Conservation (phyloP, 2,888 invertebrate genomes). For the Cistogaster globosa region DNA sequence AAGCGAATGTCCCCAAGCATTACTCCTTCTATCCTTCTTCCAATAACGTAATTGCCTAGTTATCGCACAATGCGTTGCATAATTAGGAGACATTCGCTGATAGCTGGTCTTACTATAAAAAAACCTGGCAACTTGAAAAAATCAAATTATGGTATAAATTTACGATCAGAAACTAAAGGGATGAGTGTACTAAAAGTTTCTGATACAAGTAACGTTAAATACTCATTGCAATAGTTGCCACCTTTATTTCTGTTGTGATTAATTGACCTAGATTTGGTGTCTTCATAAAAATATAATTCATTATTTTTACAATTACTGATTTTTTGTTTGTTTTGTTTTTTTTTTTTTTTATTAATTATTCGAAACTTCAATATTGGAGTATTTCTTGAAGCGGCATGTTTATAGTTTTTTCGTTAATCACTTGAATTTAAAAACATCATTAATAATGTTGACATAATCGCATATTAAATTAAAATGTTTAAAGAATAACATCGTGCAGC, state of each 20-base stretch:
- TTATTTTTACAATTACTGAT: constrained; percentile 26
- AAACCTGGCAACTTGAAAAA: too few relatives aligned
- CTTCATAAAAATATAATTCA: constrained; percentile 39
- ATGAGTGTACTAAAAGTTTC: constrained; percentile 1
- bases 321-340: constrained; percentile 2
- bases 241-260: constrained; percentile 42
- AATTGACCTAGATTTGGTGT: constrained; percentile 61
- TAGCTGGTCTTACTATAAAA: too few relatives aligned
- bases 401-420: constrained; percentile 36
- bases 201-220: constrained; percentile 6
- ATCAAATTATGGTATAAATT: too few relatives aligned
- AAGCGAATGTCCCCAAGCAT: too few relatives aligned
- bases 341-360: constrained; percentile 45
- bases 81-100: too few relatives aligned
- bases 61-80: too few relatives aligned
- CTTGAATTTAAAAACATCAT: constrained; percentile 48
- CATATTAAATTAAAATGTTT: not conserved
- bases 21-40: too few relatives aligned
- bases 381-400: constrained; percentile 30
- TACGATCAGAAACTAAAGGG: not conserved
- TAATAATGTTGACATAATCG: constrained; percentile 27
- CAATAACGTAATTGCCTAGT: too few relatives aligned
- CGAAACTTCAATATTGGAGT: constrained; percentile 41
- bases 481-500: not conserved
- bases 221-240: constrained; percentile 24